Evolutionary conservation across 2,888 invertebrate species (phyloP), one percentile per base, ranked within the genome.

Genomic region (Drosophila mimica): DNA sequence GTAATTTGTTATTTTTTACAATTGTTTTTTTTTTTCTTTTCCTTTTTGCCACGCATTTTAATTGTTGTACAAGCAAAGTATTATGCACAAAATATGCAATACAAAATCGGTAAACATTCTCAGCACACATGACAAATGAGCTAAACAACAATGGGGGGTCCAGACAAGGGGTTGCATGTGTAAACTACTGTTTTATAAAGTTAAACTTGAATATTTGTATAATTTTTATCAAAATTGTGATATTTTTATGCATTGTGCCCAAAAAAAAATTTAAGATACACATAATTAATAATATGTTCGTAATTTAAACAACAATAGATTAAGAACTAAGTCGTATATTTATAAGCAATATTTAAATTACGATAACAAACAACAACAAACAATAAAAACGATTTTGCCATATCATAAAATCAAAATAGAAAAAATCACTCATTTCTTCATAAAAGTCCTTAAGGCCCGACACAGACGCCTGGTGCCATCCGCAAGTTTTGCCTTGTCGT

Each of bases 401-500:
- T 83, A 88, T 56, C 53, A 76, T 53, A 56, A 71, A 62, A 49
- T 36, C 49, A 70, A 51, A n/a, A 70, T 20, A 70, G 25, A 38
- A 52, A 34, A 13, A 34, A 13, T 30, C 38, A 25, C 5, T 30
- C 17, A 13, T 70, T 31, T 56, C 13, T 60, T 25, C 13, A 80
- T 69, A 79, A 91, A 94, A 5, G 84, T 70, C 6, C 83, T 77
- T 15, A 94, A 79, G 30, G 91, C 93, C 25, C 79, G 70, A 70
- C 94, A 94, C 13, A 78, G 36, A 59, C 89, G 91, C 62, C 71
- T 83, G 0, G 88, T 85, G 4, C 94, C 94, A 70, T 88, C 85
- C 69, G 80, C 72, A 25, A 95, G 79, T 58, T 85, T 88, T 0
- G 92, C 91, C 40, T 89, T 92, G 1, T 74, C 68, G 74, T 94